Evolutionary conservation across 1,140 invertebrate species (phyloP), one percentile per base, ranked within the genome.

Genomic region (Conus ventricosus): DNA sequence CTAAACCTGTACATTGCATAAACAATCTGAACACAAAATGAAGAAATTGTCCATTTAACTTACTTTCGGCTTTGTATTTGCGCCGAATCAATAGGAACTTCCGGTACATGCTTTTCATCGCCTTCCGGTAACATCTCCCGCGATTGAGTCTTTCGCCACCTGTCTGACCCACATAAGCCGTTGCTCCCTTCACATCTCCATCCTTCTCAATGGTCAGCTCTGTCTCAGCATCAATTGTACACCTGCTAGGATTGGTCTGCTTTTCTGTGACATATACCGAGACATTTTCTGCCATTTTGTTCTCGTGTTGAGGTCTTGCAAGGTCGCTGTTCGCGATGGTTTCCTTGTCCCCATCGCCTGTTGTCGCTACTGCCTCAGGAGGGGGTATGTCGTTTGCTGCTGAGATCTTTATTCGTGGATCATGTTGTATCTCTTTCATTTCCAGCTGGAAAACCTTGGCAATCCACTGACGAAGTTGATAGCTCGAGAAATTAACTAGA

Each of bases 21-120:
- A 39, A n/a, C 23, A 25, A 8, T 39, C n/a, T 15, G 11, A 39
- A 23, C 75, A 39, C 10, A n/a, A 23, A 78, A 78, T 10, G 10
- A 10, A 8, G 23, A 13, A 5, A 39, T 78, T n/a, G 2, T 0
- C n/a, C 57, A 4, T 15, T n/a, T 55, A 10, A 87, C 85, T 76
- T 80, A 87, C 85, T 87, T 57, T 87, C 71, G 7, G 85, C 39
- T 17, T 80, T 67, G 71, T 53, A 87, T 23, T 57, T 87, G 15
- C 85, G 75, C 25, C 85, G 85, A 27, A 87, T 87, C 51, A 25
- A 75, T n/a, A 87, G 71, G 27, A 87, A 87, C 85, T 87, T 87
- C 54, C 85, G 13, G 85, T 78, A 78, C 27, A 87, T 51, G 13
- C 51, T 76, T 57, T 87, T 76, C 51, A 87, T 78, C 4, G 75